Evolutionary conservation across 2,797 vertebrate genomes (phyloP).

Genomic region (Periophthalmus magnuspinnatus): DNA sequence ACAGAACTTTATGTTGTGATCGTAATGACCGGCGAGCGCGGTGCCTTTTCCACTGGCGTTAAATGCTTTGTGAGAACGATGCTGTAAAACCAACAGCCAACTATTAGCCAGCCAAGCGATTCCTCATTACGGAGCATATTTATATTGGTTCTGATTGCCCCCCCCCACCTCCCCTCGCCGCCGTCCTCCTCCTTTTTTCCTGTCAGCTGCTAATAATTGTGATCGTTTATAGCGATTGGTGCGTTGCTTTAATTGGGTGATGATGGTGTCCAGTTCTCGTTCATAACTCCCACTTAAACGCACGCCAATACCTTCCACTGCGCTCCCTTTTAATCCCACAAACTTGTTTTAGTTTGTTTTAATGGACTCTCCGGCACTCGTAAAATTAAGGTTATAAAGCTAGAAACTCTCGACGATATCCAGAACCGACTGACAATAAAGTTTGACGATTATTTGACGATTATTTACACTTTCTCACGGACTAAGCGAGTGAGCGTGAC

Average conservation of each 20-base stretch:
- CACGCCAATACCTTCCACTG: conserved; percentile 59
- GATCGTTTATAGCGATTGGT: conserved; percentile 68
- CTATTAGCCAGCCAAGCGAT: conserved; percentile 66
- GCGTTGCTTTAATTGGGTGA: conserved; percentile 67
- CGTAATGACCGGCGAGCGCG: conserved; percentile 19
- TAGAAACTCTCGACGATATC: conserved; percentile 23
- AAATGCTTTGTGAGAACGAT: conserved; percentile 36
- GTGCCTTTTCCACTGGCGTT: conserved; percentile 46
- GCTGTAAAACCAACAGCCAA: conserved; percentile 58
- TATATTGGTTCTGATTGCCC: conserved; percentile 63
- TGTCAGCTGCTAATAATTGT: conserved; percentile 75
- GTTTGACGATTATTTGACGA: background rate
- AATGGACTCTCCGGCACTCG: background rate
- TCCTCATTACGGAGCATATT: conserved; percentile 70
- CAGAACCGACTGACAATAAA: background rate
- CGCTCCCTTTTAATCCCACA: conserved; percentile 71
- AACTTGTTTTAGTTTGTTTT: conserved; percentile 64
- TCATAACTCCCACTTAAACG: conserved; percentile 68
- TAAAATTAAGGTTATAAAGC: conserved; percentile 53
- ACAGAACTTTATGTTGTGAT: conserved; percentile 1
- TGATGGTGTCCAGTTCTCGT: conserved; percentile 63
- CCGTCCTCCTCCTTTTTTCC: conserved; percentile 39
- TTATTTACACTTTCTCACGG: background rate
- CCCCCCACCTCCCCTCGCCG: no score
- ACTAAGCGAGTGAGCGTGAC: no score